A percentile compares a stretch with the other conserved stretches of the same genome.
Evolutionary conservation across 2,113 vertebrate species (phyloP).

Genomic region (Strix aluco): DNA sequence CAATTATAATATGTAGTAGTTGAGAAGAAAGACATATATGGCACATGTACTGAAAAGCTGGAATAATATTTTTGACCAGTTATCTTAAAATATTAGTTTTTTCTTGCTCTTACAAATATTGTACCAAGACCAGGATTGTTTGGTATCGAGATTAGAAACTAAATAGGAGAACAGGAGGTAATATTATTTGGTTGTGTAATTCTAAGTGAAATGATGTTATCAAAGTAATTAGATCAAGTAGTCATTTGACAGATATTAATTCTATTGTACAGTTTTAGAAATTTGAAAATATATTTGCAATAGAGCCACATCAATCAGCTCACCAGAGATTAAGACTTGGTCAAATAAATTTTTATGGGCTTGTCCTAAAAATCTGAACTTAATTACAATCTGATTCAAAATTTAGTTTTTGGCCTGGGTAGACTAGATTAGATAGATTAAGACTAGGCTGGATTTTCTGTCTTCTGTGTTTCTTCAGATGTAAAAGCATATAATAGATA

Average conservation of each 20-base stretch:
- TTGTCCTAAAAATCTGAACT: not conserved
- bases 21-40: not conserved
- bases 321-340: not conserved
- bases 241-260: not conserved
- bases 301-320: not conserved
- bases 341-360: not conserved
- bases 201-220: not conserved
- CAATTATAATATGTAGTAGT: not conserved
- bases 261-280: not conserved
- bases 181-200: not conserved
- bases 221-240: not conserved
- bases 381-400: not conserved
- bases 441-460: not conserved
- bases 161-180: not conserved
- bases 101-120: not conserved
- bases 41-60: not conserved
- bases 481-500: not conserved
- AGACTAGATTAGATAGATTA: not conserved
- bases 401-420: not conserved
- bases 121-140: not conserved
- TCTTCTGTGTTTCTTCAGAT: not conserved
- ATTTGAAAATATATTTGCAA: not conserved
- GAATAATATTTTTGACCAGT: not conserved
- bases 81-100: not conserved
- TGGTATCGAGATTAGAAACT: not conserved